phyloP scores from a whole-genome alignment of 2,113 vertebrate genomes.

The Falco punctatus region DNA sequence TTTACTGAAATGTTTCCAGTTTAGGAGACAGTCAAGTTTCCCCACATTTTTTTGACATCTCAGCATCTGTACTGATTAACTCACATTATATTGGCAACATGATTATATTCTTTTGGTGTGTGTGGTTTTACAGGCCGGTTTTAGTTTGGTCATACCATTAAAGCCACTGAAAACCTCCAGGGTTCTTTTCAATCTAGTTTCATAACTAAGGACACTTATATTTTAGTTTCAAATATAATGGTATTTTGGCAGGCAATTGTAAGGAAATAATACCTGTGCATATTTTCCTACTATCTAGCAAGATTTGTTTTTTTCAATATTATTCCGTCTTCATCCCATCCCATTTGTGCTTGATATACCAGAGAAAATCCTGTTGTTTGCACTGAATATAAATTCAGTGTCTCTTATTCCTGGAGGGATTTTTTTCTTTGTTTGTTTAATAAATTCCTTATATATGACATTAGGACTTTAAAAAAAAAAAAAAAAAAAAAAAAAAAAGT shows the following conservation, averaged over 20 bases:
- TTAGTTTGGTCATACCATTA: background rate
- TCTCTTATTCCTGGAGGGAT: background rate
- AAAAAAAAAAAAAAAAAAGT: background rate
- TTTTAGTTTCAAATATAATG: constrained; percentile 4
- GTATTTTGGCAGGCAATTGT: constrained; percentile 11
- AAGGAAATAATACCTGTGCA: background rate
- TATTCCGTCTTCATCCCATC: background rate
- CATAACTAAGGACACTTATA: background rate
- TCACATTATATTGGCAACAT: background rate
- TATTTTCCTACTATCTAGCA: background rate
- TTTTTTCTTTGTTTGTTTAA: background rate
- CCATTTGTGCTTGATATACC: background rate
- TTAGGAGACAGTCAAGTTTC: background rate
- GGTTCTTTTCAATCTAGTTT: background rate
- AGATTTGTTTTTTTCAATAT: background rate
- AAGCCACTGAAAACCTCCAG: background rate
- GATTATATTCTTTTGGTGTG: no score
- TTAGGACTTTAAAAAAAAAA: background rate
- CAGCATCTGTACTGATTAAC: background rate
- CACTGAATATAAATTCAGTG: background rate
- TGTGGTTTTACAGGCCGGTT: background rate
- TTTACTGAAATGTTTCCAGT: background rate
- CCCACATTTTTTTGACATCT: background rate
- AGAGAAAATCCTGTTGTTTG: background rate
- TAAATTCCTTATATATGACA: background rate